These are phyloP conservation scores for Amphiprion clarkii DNA, from an alignment of 2,797 vertebrate species.

Conservation along the genomic window DNA sequence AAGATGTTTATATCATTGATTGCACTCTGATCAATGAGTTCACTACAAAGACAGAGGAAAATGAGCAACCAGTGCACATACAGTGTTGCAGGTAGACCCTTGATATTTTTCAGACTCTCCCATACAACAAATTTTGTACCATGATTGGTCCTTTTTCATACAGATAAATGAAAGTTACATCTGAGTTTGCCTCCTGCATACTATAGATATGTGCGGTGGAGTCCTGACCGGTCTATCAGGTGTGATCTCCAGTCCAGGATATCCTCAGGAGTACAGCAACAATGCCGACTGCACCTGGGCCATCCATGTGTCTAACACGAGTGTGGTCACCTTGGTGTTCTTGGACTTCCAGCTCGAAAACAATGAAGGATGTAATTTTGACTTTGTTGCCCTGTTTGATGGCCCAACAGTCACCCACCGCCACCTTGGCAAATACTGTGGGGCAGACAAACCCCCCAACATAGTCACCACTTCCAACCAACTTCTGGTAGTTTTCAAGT, in stretches of 20 bases:
- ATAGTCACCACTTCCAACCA: slow-evolving; percentile 88
- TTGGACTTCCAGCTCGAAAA: slow-evolving; percentile 96
- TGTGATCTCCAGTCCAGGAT: slow-evolving; percentile 93
- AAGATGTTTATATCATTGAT: not conserved
- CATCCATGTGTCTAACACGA: slow-evolving; percentile 85
- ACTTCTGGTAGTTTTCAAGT: slow-evolving; percentile 94
- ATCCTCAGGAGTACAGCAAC: slow-evolving; percentile 95
- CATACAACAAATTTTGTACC: not conserved
- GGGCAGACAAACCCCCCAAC: slow-evolving; percentile 85
- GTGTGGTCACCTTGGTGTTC: slow-evolving; percentile 91
- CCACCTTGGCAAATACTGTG: slow-evolving; percentile 90
- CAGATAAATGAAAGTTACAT: not conserved
- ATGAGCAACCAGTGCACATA: no score
- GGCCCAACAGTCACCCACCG: slow-evolving; percentile 85
- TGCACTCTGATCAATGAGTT: not conserved
- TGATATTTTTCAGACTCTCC: no score
- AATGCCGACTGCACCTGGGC: slow-evolving; percentile 94
- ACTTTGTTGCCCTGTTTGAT: slow-evolving; percentile 93
- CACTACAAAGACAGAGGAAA: not conserved
- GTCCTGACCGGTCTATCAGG: slow-evolving; percentile 94
- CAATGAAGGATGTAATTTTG: slow-evolving; percentile 92
- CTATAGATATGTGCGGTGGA: slow-evolving; percentile 93
- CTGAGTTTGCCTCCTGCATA: not conserved
- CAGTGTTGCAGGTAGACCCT: no score
- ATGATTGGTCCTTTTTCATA: not conserved